Evolutionary conservation across 1,140 invertebrate genomes (phyloP), one percentile per base, ranked within the genome.

Genomic region (Propsilocerus akamusi): DNA sequence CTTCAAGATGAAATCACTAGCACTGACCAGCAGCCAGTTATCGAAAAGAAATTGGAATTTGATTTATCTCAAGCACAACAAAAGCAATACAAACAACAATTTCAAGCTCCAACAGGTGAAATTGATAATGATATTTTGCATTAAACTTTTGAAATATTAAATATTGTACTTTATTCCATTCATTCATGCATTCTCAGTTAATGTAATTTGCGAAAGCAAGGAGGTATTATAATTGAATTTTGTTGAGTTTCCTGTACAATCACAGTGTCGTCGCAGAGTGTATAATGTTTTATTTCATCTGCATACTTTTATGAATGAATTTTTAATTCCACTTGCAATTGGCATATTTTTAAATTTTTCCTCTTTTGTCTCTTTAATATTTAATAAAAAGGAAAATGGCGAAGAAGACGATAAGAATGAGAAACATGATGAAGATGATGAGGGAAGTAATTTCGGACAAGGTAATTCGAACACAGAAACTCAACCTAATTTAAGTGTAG

Each of bases 401-500:
- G 58, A 65, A 53, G 51, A 56, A n/a, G 50, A 47, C 4, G 53
- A 54, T 30, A 46, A 10, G 4, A 34, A 34, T 8, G 49, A 51
- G 11, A 51, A 50, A 32, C 23, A 26, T 2, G 51, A 26, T 11
- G 32, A 49, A 23, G 52, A 60, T 54, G 56, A 59, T 53, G 58
- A 64, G 54, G 57, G 62, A 57, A 56, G 60, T 60, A 54, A 66
- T 57, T 56, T 54, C 52, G 5, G 32, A 22, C 5, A 46, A 56
- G 20, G 54, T 49, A 11, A 53, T 51, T 14, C 50, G 53, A 59
- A 41, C 17, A 25, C 53, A 52, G 49, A 49, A 49, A 60, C 65
- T 22, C 62, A 67, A 51, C 59, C 70, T 49, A 77, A 77, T 55
- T 71, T 88, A 41, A 81, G 80, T 49, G 83, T 86, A 46, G 84